phyloP scores from a whole-genome alignment of 2,113 vertebrate species.

The Regulus satrapa region DNA sequence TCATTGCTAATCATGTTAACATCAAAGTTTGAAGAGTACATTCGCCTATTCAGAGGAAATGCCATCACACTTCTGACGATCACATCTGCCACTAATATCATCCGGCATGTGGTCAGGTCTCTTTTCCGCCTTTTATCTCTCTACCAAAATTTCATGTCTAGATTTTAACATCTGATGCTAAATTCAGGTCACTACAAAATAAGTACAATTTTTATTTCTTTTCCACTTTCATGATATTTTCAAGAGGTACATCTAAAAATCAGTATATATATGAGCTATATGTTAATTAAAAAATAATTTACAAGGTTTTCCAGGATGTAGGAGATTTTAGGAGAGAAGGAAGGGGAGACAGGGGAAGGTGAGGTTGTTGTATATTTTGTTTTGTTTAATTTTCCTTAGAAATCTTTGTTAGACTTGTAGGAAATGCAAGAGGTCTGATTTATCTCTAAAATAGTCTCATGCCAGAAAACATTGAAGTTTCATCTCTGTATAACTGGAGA shows the following conservation, averaged over 20 bases:
- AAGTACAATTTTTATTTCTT: constrained; percentile 49
- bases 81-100: constrained; percentile 90
- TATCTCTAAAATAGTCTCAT: not conserved
- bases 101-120: constrained; percentile 83
- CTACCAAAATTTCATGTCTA: constrained; percentile 66
- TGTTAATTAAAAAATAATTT: not conserved
- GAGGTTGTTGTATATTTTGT: not conserved
- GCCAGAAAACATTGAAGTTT: not conserved
- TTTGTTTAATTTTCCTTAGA: not conserved
- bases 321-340: not conserved
- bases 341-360: not conserved
- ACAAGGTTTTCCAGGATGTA: not conserved
- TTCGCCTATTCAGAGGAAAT: constrained; percentile 84
- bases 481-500: not conserved
- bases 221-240: constrained; percentile 24
- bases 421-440: not conserved
- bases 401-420: not conserved
- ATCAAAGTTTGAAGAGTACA: constrained; percentile 83
- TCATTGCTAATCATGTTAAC: constrained; percentile 83
- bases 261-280: not conserved
- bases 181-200: constrained; percentile 67
- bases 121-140: constrained; percentile 72
- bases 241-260: constrained; percentile 29
- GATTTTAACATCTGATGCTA: constrained; percentile 72
- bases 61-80: constrained; percentile 81